Evolutionary conservation across 2,113 vertebrate species (phyloP), one percentile per base, ranked within the genome.

Genomic region (Hippocampus mohnikei): DNA sequence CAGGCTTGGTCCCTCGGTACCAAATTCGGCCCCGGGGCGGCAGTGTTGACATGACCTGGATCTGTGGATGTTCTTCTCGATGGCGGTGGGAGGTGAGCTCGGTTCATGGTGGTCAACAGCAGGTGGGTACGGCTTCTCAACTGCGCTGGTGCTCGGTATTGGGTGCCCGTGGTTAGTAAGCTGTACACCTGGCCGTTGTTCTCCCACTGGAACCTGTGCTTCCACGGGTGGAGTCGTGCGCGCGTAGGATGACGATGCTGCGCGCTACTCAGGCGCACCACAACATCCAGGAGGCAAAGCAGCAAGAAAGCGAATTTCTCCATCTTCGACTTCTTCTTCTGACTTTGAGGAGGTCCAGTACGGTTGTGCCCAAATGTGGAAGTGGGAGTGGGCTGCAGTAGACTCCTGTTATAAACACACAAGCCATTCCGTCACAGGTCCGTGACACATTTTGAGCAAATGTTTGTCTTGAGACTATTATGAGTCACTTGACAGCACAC

Each of bases 151-250:
- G 81, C 52, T 21, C 81, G 89, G 55, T 92, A 92, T 8, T 87
- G 87, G 21, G 89, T 79, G 16, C 89, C 92, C 4, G 91, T 90
- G 84, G 90, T 93, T 71, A 91, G 77, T n/a, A 94, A 78, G 69
- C 89, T 91, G 78, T 79, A 90, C 48, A 85, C 71, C 46, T 83
- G 86, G 0, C 92, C 89, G 81, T 91, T 88, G 65, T 86, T 92
- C 74, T 91, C 84, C 92, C 91, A 92, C 75, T 89, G 87, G 33
- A 92, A 81, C 52, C 74, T 79, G 53, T 92, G 89, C 73, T 78
- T 87, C 91, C 90, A 93, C 29, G 87, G 82, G 3, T 77, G 80
- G 2, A 40, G 69, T 9, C 70, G 63, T 29, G 40, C 27, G 69
- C 79, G 77, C 69, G 81, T 40, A 72, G 60, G 77, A 9, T 44